Evolutionary conservation across 1,140 invertebrate species (phyloP).

Genomic region (Cotesia typhae): DNA sequence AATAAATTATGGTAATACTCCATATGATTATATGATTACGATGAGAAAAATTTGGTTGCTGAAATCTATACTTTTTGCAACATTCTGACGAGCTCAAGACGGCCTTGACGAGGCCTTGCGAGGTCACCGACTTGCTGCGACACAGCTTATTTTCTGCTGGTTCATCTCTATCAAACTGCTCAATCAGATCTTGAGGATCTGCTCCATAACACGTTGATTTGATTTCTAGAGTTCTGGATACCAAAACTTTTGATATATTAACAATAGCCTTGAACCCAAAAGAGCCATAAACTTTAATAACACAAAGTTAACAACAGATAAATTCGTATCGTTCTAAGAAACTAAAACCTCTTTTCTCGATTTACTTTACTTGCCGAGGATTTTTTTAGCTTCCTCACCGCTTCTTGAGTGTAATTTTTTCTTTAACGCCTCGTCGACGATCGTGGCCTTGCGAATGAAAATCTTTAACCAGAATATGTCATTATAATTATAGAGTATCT

Average conservation of each 20-base stretch:
- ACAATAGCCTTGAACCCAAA: no score
- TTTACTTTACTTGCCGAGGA: neutral
- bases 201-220: no score
- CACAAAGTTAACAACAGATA: no score
- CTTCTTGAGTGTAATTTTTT: neutral
- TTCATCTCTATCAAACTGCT: no score
- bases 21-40: no score
- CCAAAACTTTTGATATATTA: no score
- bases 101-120: conserved; percentile 64
- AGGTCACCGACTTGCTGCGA: conserved; percentile 62
- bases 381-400: neutral
- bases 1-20: no score
- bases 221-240: no score
- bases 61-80: neutral
- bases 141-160: conserved; percentile 40
- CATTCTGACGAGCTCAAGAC: conserved; percentile 57
- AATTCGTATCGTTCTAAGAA: no score
- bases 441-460: conserved; percentile 15
- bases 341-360: neutral
- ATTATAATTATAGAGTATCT: conserved; percentile 5
- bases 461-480: conserved; percentile 15
- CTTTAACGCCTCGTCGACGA: conserved; percentile 10
- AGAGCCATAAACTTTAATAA: no score
- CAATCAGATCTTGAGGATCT: no score
- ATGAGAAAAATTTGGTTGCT: no score